Evolutionary conservation across 1,140 invertebrate genomes (phyloP), one percentile per base, ranked within the genome.

Genomic region (Ceratitis capitata): DNA sequence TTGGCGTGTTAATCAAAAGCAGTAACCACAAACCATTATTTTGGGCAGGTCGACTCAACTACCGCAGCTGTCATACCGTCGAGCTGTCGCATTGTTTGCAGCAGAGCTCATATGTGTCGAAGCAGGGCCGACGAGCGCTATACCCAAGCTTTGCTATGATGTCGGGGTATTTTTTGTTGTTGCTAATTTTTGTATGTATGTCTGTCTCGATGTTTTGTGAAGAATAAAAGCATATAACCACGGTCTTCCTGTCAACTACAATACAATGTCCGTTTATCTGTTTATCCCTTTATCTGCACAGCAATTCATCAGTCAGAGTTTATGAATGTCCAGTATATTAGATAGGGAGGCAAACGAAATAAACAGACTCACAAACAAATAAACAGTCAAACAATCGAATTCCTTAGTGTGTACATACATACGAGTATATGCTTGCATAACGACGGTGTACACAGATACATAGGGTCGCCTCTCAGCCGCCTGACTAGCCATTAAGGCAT

Each of bases 1-100:
- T n/a, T n/a, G n/a, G 19, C 32, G 69, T 78, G 69, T 78, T 78
- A 69, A 78, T 78, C 69, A 78, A 78, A 78, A 78, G n/a, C 39
- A 6, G 69, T 39, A 42, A 42, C 69, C 69, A 47, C 69, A 78
- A 78, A 42, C 69, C 9, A 45, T 78, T 69, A 69, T 78, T 78
- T 45, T 45, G 39, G 69, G 32, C 61, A 69, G n/a, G n/a, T n/a
- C n/a, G n/a, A n/a, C n/a, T n/a, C 39, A 16, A 69, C 61, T 14
- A 29, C 32, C 26, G 58, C 58, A 12, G n/a, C 29, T 3, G 12
- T 12, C 51, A 56, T n/a, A 0, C 10, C 26, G 58, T 14, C 58
- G 23, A 29, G 1, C 58, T 23, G 3, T 9, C 23, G 6, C 51
- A 12, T 53, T 19, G 14, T 19, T 19, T 53, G 51, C 51, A 19